Percentiles rank a stretch among this genome's conserved stretches.
Conservation (phyloP, 1,140 invertebrate genomes). For the Leptestheria dahalacensis region DNA sequence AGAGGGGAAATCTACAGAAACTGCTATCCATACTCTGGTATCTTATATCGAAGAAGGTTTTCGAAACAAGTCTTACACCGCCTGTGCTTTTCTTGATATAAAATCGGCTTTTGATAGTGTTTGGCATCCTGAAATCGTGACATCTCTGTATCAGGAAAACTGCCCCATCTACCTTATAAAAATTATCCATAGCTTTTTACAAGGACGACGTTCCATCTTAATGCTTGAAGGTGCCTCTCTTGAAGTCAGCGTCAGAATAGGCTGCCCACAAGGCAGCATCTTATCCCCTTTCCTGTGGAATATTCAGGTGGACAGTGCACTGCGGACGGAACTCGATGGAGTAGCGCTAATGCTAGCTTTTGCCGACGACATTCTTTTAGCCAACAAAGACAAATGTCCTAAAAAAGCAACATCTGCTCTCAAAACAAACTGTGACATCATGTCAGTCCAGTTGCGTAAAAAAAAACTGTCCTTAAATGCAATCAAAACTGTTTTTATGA, state of each 20-base stretch:
- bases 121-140: neutral
- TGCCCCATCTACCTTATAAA: neutral
- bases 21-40: neutral
- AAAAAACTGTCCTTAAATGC: neutral
- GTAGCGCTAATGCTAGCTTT: neutral
- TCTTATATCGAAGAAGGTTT: neutral
- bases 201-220: neutral
- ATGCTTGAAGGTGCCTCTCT: neutral
- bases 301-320: neutral
- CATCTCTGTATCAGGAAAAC: neutral
- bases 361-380: neutral
- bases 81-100: neutral
- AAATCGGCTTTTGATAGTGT: neutral
- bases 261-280: neutral
- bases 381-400: neutral
- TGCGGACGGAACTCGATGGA: neutral
- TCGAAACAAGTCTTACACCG: neutral
- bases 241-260: neutral
- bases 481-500: neutral
- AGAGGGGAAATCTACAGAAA: neutral
- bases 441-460: neutral
- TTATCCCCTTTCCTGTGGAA: neutral
- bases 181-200: neutral
- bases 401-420: neutral
- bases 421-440: neutral